These are phyloP conservation scores for Rhodinocichla rosea DNA, from an alignment of 2,113 vertebrate species.

Conservation along the genomic window DNA sequence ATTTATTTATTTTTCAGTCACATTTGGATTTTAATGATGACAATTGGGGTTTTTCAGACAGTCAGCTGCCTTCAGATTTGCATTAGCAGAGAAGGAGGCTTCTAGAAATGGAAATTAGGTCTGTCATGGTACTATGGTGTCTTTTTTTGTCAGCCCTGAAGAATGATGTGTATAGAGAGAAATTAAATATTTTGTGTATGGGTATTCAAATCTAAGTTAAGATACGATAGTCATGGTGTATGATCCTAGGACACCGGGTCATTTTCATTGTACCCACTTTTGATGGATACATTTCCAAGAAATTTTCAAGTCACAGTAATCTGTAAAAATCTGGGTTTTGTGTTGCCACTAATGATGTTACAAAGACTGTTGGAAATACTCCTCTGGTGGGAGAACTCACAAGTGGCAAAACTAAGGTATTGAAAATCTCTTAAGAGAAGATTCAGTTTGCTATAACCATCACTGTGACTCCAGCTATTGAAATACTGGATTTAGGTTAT, in stretches of 20 bases:
- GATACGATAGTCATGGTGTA: accelerated
- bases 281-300: neutral
- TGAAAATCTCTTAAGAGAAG: neutral
- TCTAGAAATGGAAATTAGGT: neutral
- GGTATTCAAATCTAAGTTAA: neutral
- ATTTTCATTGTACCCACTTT: neutral
- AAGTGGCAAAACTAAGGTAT: neutral
- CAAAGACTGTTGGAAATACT: neutral
- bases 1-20: neutral
- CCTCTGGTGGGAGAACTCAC: neutral
- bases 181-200: neutral
- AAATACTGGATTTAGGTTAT: neutral
- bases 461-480: neutral
- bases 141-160: neutral
- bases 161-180: neutral
- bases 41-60: neutral
- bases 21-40: neutral
- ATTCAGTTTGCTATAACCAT: neutral
- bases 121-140: neutral
- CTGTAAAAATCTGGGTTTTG: neutral
- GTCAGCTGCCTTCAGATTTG: neutral
- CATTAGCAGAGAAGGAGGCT: neutral
- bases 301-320: neutral
- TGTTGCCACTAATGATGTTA: neutral
- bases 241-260: neutral